These are phyloP conservation scores for Cynocephalus volans DNA, from an alignment of 2,113 vertebrate genomes.

Conservation along the genomic window DNA sequence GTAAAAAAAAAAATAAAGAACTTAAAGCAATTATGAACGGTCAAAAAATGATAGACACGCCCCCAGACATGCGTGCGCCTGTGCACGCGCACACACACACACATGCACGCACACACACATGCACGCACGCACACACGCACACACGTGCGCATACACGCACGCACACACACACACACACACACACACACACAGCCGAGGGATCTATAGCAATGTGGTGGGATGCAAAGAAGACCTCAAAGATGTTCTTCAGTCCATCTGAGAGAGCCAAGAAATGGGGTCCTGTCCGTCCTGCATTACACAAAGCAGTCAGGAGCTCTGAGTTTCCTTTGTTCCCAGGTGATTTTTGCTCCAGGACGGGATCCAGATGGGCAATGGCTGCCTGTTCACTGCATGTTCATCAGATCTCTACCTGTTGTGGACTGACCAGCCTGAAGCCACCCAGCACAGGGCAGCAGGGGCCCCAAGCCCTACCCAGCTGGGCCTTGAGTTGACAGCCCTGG, in stretches of 20 bases:
- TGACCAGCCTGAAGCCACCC: background rate
- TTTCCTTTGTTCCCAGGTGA: background rate
- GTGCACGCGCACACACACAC: background rate
- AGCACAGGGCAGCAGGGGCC: background rate
- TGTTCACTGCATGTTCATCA: too few relatives aligned
- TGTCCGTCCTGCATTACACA: fast-evolving
- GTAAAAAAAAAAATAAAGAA: background rate
- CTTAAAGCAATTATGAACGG: background rate
- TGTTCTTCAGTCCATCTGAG: background rate
- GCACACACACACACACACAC: background rate
- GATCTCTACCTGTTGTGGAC: background rate
- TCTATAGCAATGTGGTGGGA: fast-evolving
- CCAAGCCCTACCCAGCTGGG: fast-evolving
- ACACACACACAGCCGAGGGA: fast-evolving
- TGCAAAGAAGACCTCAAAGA: background rate
- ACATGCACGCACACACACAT: fast-evolving
- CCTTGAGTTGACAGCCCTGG: background rate
- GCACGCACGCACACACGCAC: fast-evolving
- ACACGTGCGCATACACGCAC: background rate
- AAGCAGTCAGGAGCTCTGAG: background rate
- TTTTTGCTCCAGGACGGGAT: background rate
- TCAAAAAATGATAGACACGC: too few relatives aligned
- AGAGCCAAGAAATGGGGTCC: background rate
- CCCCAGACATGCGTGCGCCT: fast-evolving
- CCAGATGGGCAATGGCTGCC: fast-evolving